Evolutionary conservation across 2,888 invertebrate genomes (phyloP), one percentile per base, ranked within the genome.

Genomic region (Amphipoea oculea): DNA sequence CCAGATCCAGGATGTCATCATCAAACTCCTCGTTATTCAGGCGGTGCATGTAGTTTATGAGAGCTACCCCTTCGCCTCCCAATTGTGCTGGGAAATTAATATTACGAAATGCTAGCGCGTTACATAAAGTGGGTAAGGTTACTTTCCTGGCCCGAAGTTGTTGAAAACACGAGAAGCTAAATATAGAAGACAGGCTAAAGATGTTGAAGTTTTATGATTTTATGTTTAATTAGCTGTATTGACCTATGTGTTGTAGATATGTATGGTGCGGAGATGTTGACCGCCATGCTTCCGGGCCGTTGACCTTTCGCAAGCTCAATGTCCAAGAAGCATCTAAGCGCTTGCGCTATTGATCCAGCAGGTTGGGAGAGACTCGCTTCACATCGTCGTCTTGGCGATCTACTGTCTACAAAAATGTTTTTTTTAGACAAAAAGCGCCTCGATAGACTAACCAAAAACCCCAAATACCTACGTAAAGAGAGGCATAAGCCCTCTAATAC

Each of bases 21-120:
- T 90, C 90, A 3, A 79, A 79, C 0, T 91, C 88, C 3, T 84
- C 85, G 4, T 90, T 84, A 70, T 93, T 92, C 84, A 93, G 90
- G 45, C 89, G 92, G 2, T 89, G 92, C 91, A 95, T 93, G 86
- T 93, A 96, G 72, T 93, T 94, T 2, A 95, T 93, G 0, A 96
- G 88, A 6, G 94, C 89, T 40, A 93, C 91, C 0, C 95, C 95
- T 48, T 95, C 94, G 0, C 94, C 94, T 63, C 91, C 89, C n/a
- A 88, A 89, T 81, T 92, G 89, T 11, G 80, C 93, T 93, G 74
- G 7, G 76, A 76, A 83, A 60, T 14, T 5, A 14, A 40, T 62
- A 60, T 71, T 40, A 57, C 3, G n/a, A 40, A 57, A n/a, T 40
- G 40, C 57, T 71, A 17, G 4, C 17, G 11, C n/a, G 1, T 40